A percentile compares a stretch with the other conserved stretches of the same genome.
Evolutionary conservation across 2,113 vertebrate species (phyloP).

Genomic region (Dicentrarchus labrax): DNA sequence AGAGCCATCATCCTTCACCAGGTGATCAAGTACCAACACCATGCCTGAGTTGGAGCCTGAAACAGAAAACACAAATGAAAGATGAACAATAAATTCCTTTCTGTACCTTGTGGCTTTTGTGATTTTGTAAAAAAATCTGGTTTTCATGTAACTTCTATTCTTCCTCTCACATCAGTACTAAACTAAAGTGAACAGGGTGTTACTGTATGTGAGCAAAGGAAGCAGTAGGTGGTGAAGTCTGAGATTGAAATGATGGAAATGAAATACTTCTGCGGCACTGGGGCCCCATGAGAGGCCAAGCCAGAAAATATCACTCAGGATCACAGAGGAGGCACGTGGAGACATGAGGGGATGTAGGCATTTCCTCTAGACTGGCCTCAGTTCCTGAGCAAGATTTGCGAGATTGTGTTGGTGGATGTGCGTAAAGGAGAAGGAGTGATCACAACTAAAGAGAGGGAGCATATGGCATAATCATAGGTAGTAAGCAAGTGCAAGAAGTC

Average conservation of each 20-base stretch:
- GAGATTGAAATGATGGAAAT: constrained; percentile 55
- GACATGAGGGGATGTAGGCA: constrained; percentile 70
- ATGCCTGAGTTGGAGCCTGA: constrained; percentile 81
- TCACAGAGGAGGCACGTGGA: constrained; percentile 66
- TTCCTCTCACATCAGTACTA: background rate
- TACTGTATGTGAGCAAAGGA: constrained; percentile 17
- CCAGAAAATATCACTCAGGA: constrained; percentile 60
- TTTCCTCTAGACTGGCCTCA: constrained; percentile 74
- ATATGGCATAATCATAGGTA: constrained; percentile 44
- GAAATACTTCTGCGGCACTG: constrained; percentile 55
- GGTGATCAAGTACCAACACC: constrained; percentile 84
- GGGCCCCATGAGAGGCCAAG: constrained; percentile 19
- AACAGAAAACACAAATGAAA: constrained; percentile 37
- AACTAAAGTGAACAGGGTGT: background rate
- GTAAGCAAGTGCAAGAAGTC: constrained; percentile 57
- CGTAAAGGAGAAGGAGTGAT: constrained; percentile 42
- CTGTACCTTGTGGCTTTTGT: background rate
- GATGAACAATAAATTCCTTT: background rate
- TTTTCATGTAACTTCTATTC: background rate
- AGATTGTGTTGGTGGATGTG: constrained; percentile 63
- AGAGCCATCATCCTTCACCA: constrained; percentile 76
- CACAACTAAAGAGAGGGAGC: constrained; percentile 23
- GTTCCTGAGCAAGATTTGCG: constrained; percentile 68
- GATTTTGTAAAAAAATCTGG: background rate
- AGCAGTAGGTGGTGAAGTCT: constrained; percentile 23